Evolutionary conservation across 2,888 invertebrate genomes (phyloP).

Genomic region (Crepidodera aurea): DNA sequence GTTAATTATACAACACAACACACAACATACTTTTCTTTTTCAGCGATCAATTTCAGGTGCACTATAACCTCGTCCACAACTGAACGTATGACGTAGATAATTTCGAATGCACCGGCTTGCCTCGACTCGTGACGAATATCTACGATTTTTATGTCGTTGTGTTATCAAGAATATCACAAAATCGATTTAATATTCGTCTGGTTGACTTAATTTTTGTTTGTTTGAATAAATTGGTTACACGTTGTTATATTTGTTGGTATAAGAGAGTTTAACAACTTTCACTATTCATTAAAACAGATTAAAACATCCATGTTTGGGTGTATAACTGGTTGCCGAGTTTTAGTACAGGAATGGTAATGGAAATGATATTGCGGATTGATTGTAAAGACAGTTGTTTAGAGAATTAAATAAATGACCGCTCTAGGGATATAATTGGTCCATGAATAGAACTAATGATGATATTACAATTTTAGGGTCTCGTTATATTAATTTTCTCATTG

Average conservation of each 20-base stretch:
- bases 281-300: not conserved
- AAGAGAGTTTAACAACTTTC: not conserved
- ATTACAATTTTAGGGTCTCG: too few species aligned
- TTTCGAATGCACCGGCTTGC: constrained; percentile 8
- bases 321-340: constrained; percentile 32
- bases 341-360: constrained; percentile 10
- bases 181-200: constrained; percentile 11
- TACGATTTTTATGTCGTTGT: constrained; percentile 20
- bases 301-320: not conserved
- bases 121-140: constrained; percentile 22
- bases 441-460: too few species aligned
- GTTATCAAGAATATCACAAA: constrained; percentile 14
- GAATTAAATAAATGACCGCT: too few species aligned
- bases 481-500: too few species aligned
- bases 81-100: constrained; percentile 36
- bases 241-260: constrained; percentile 2
- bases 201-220: not conserved
- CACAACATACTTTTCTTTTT: constrained; percentile 34
- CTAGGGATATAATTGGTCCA: too few species aligned
- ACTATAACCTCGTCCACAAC: constrained; percentile 15
- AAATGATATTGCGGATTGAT: not conserved
- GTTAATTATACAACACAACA: constrained; percentile 23
- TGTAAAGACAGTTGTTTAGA: not conserved
- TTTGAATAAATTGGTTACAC: not conserved
- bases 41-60: constrained; percentile 18